phyloP scores from a whole-genome alignment of 2,888 invertebrate genomes.

The Hyppa rectilinea region DNA sequence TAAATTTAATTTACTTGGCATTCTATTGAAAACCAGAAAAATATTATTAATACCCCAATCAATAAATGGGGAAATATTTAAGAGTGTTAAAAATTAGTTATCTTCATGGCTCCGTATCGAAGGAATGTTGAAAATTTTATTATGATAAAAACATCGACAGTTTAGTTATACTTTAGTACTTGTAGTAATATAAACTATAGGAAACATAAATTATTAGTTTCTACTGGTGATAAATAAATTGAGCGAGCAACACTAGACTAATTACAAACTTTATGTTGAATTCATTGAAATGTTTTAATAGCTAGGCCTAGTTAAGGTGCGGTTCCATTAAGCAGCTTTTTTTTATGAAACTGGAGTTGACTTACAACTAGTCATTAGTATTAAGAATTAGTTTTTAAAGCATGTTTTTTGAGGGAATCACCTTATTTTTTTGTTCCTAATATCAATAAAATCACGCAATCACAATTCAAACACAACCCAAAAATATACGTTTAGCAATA shows the following conservation, averaged over 20 bases:
- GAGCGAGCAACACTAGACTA: slow-evolving; percentile 68
- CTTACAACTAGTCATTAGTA: not conserved
- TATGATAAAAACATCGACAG: slow-evolving; percentile 21
- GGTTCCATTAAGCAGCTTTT: slow-evolving; percentile 28
- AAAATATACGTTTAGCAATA: not conserved
- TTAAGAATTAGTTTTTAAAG: not conserved
- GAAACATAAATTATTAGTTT: slow-evolving; percentile 53
- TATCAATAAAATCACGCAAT: slow-evolving; percentile 34
- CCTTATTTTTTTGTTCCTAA: no score
- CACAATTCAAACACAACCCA: slow-evolving; percentile 19
- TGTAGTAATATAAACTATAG: slow-evolving; percentile 27
- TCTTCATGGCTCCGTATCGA: slow-evolving; percentile 8
- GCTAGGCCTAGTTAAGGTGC: slow-evolving; percentile 49
- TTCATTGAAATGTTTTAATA: slow-evolving; percentile 82
- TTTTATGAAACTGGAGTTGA: slow-evolving; percentile 19
- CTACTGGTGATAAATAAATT: slow-evolving; percentile 59
- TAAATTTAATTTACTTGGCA: slow-evolving; percentile 58
- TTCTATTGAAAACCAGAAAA: slow-evolving; percentile 59
- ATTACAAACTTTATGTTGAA: slow-evolving; percentile 75
- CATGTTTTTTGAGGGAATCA: no score
- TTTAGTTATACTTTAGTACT: slow-evolving; percentile 27
- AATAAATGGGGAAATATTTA: slow-evolving; percentile 51
- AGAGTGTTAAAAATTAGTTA: slow-evolving; percentile 57
- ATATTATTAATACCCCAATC: slow-evolving; percentile 54
- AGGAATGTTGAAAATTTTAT: slow-evolving; percentile 42